Evolutionary conservation across 1,140 invertebrate species (phyloP).

Genomic region (Spodoptera litura): DNA sequence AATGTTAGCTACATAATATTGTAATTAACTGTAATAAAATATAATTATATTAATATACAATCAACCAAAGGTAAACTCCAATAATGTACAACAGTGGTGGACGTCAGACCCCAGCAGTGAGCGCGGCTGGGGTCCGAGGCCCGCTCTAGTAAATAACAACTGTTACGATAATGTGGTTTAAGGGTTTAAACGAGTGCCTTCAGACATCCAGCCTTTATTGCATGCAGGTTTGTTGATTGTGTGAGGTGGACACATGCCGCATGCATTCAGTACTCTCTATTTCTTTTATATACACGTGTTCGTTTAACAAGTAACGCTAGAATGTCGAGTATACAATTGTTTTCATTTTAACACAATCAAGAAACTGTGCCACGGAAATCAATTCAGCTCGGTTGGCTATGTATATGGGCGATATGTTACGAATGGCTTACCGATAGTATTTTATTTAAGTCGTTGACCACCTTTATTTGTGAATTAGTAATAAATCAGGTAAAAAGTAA

Average conservation of each 20-base stretch:
- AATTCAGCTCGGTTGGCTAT: conserved; percentile 57
- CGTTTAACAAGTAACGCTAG: conserved; percentile 36
- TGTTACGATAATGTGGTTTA: conserved; percentile 73
- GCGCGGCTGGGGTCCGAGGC: conserved; percentile 9
- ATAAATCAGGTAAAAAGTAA: conserved; percentile 14
- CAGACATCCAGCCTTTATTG: conserved; percentile 82
- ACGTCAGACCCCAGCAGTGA: conserved; percentile 49
- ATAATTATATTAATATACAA: conserved; percentile 54
- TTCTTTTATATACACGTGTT: conserved; percentile 52
- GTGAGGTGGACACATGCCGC: conserved; percentile 52
- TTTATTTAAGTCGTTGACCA: conserved; percentile 49
- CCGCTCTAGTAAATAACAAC: conserved; percentile 56
- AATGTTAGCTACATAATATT: conserved; percentile 67
- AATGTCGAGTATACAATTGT: conserved; percentile 23
- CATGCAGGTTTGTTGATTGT: conserved; percentile 80
- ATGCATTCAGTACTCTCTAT: conserved; percentile 23
- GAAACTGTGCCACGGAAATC: conserved; percentile 50
- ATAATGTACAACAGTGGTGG: conserved; percentile 67
- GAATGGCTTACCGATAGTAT: conserved; percentile 57
- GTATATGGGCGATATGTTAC: conserved; percentile 54
- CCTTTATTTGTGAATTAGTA: conserved; percentile 31
- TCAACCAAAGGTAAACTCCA: conserved; percentile 72
- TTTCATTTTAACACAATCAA: conserved; percentile 50
- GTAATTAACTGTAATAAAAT: conserved; percentile 40
- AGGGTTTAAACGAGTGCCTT: conserved; percentile 85